Percentiles rank a stretch among this genome's conserved stretches.
phyloP scores from a whole-genome alignment of 2,888 invertebrate species.

The Ectemnius cavifrons region DNA sequence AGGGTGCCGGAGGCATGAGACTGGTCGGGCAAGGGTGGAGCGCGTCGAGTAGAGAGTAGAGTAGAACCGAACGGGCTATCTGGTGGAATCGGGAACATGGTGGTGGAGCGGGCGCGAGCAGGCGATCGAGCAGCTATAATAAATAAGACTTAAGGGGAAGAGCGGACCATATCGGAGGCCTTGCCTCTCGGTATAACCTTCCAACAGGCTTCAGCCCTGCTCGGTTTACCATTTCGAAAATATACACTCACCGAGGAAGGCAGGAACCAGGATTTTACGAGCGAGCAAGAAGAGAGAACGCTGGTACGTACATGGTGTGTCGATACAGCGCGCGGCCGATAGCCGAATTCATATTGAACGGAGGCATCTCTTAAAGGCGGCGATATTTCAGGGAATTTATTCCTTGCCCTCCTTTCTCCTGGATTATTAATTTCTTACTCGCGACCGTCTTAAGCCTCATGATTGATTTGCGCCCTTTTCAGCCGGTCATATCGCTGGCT shows the following conservation, averaged over 20 bases:
- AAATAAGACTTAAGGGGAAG: conserved; percentile 47
- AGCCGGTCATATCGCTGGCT: too few species aligned
- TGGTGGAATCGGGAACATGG: conserved; percentile 36
- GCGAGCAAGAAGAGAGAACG: background rate
- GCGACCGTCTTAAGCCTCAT: background rate
- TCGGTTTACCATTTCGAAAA: conserved; percentile 35
- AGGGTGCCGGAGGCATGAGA: conserved; percentile 9
- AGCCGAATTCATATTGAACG: conserved; percentile 23
- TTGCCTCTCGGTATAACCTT: conserved; percentile 12
- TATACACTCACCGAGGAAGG: conserved; percentile 13
- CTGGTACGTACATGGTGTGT: background rate
- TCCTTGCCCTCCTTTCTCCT: background rate
- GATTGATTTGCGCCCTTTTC: background rate
- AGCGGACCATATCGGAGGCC: conserved; percentile 14
- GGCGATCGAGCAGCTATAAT: conserved; percentile 37
- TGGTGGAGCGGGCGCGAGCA: conserved; percentile 3
- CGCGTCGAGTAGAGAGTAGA: too few species aligned
- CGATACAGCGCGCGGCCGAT: background rate
- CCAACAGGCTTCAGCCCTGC: background rate
- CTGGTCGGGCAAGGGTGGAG: too few species aligned
- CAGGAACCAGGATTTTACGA: conserved; percentile 5
- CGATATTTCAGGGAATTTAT: background rate
- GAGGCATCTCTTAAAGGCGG: background rate
- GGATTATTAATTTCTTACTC: background rate
- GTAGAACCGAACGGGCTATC: conserved; percentile 23